phyloP scores from a whole-genome alignment of 1,140 invertebrate genomes.

The Sitobion miscanthi region DNA sequence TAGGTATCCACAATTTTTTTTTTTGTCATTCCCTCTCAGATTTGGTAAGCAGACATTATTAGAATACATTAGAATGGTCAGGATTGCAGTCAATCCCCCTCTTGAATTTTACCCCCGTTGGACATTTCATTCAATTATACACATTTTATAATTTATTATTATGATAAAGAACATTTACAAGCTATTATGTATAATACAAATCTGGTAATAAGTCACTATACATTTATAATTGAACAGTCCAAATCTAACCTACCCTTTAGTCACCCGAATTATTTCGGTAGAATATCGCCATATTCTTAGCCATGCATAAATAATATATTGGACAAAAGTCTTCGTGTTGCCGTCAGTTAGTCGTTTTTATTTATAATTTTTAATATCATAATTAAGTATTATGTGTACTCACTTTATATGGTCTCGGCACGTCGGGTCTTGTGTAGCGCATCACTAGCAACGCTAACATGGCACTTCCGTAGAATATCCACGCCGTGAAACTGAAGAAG shows the following conservation, averaged over 20 bases:
- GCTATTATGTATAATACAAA: no score
- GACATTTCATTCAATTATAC: no score
- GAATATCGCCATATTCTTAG: background rate
- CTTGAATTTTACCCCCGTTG: no score
- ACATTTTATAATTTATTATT: no score
- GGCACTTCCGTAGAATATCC: slow-evolving; percentile 92
- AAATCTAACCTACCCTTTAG: no score
- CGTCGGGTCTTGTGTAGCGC: slow-evolving; percentile 84
- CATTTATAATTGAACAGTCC: background rate
- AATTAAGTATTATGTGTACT: background rate
- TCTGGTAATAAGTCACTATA: no score
- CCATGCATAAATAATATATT: background rate
- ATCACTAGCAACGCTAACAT: slow-evolving; percentile 89
- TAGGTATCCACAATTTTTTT: background rate
- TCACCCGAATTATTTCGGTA: background rate
- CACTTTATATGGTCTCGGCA: slow-evolving; percentile 85
- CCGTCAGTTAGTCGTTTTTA: background rate
- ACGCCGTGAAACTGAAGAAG: slow-evolving; percentile 94
- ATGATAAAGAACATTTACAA: no score
- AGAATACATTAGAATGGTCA: no score
- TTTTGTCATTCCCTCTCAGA: background rate
- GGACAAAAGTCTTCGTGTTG: background rate
- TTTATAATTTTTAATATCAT: background rate
- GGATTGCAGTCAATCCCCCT: no score
- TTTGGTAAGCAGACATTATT: background rate